A percentile compares a stretch with the other conserved stretches of the same genome.
These are phyloP conservation scores for Andrena praecox DNA, from an alignment of 2,888 invertebrate species.

Conservation along the genomic window DNA sequence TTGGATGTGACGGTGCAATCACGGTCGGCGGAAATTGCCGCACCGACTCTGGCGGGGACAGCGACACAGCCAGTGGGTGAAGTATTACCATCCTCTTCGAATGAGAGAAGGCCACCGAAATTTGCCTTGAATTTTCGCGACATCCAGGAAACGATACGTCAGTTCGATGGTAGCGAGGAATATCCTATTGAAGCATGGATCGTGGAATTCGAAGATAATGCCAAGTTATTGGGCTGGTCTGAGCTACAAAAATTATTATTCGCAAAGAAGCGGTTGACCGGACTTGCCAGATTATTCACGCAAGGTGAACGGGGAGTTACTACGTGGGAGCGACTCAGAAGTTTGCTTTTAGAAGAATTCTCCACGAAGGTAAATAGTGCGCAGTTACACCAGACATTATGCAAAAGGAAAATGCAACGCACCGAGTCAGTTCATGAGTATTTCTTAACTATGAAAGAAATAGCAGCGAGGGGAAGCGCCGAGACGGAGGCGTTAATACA, in stretches of 20 bases:
- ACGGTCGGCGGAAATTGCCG: too few relatives aligned
- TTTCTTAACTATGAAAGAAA: slow-evolving; percentile 6
- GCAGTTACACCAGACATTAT: background rate
- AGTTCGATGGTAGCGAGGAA: slow-evolving; percentile 16
- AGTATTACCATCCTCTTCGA: too few relatives aligned
- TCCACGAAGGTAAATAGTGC: background rate
- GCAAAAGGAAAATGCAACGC: background rate
- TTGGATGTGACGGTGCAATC: too few relatives aligned
- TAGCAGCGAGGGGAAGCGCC: background rate
- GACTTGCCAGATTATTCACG: background rate
- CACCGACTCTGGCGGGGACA: too few relatives aligned
- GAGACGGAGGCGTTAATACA: background rate
- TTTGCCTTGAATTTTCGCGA: slow-evolving; percentile 9
- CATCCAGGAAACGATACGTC: background rate
- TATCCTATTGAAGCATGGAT: slow-evolving; percentile 15
- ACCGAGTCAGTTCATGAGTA: slow-evolving; percentile 3
- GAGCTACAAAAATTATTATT: slow-evolving; percentile 24
- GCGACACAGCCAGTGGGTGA: too few relatives aligned
- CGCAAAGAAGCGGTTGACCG: background rate
- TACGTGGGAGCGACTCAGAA: background rate
- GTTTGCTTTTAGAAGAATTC: background rate
- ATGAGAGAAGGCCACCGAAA: too few relatives aligned
- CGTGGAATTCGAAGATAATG: slow-evolving; percentile 18
- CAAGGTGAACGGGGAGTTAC: slow-evolving; percentile 1
- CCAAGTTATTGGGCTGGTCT: slow-evolving; percentile 13